Evolutionary conservation across 2,113 vertebrate species (phyloP).

Genomic region (Apodemus speciosus): DNA sequence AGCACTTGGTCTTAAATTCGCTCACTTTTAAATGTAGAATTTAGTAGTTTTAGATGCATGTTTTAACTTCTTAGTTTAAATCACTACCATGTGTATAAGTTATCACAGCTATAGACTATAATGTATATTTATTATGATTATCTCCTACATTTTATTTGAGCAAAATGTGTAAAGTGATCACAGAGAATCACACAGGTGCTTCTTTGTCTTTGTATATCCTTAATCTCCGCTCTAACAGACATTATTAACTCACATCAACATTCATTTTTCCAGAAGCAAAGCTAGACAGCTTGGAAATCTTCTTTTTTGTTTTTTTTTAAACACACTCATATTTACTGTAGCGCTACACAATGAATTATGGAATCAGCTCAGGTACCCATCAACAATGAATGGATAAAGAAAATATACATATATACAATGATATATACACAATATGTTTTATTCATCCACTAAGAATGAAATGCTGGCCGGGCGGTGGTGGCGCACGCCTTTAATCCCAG

Average conservation of each 20-base stretch:
- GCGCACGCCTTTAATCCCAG: no score
- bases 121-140: neutral
- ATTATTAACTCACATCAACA: neutral
- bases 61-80: conserved; percentile 7
- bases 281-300: neutral
- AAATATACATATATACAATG: neutral
- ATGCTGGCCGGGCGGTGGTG: no score
- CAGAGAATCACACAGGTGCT: neutral
- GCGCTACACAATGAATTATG: neutral
- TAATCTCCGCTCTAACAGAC: neutral
- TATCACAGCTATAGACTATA: neutral
- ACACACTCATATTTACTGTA: neutral
- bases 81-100: neutral
- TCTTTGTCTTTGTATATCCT: neutral
- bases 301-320: no score
- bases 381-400: neutral
- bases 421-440: neutral
- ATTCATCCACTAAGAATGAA: neutral
- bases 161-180: neutral
- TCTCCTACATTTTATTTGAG: neutral
- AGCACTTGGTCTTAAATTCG: neutral
- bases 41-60: neutral
- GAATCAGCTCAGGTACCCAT: neutral
- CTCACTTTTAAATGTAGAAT: neutral
- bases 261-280: neutral